A percentile compares a stretch with the other conserved stretches of the same genome.
phyloP scores from a whole-genome alignment of 1,140 invertebrate genomes.

The Theocolax elegans region DNA sequence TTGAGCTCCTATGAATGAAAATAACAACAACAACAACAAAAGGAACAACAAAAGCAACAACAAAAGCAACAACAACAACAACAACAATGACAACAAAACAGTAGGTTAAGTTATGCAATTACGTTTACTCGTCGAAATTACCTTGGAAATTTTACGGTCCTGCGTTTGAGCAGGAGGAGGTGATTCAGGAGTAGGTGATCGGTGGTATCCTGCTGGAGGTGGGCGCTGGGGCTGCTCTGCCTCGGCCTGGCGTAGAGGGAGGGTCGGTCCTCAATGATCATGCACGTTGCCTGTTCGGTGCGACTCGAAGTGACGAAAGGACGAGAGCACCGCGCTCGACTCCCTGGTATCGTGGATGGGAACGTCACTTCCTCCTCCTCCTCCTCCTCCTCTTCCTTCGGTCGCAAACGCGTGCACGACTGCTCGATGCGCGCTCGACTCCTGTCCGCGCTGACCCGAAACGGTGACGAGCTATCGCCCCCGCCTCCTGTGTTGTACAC shows the following conservation, averaged over 20 bases:
- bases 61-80: too few relatives aligned
- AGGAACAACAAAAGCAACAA: too few relatives aligned
- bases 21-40: too few relatives aligned
- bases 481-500: constrained; percentile 65
- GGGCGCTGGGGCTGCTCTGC: constrained; percentile 54
- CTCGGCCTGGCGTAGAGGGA: constrained; percentile 65
- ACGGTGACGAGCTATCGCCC: constrained; percentile 50
- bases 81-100: too few relatives aligned
- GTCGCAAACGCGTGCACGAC: neutral
- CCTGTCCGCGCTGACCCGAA: too few relatives aligned
- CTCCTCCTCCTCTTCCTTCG: neutral
- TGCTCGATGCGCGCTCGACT: neutral
- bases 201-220: constrained; percentile 58
- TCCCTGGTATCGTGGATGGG: too few relatives aligned
- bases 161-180: constrained; percentile 69
- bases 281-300: constrained; percentile 71
- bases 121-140: too few relatives aligned
- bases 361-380: too few relatives aligned
- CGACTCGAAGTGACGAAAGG: constrained; percentile 67
- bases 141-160: constrained; percentile 93
- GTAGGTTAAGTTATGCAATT: too few relatives aligned
- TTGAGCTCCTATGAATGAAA: too few relatives aligned
- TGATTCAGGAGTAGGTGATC: constrained; percentile 63
- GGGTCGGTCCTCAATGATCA: constrained; percentile 68
- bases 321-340: too few relatives aligned